phyloP scores from a whole-genome alignment of 2,113 vertebrate genomes.

The Lasiurus borealis region DNA sequence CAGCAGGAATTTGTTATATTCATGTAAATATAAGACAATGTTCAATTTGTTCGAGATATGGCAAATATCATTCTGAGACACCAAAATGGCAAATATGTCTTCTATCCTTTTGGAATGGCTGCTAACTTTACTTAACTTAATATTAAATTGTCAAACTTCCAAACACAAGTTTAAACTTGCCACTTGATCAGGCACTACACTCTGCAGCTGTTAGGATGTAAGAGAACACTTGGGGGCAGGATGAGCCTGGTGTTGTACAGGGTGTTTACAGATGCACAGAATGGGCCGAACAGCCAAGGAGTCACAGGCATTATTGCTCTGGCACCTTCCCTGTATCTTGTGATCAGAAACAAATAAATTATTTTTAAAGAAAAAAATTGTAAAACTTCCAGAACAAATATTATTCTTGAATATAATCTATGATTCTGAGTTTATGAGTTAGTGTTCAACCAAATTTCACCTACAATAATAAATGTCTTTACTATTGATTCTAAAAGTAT shows the following conservation, averaged over 20 bases:
- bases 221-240: not conserved
- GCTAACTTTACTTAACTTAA: conserved; percentile 22
- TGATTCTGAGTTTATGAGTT: conserved; percentile 10
- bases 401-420: conserved; percentile 29
- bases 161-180: not conserved
- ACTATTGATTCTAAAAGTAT: not conserved
- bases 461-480: not conserved
- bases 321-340: not conserved
- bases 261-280: not conserved
- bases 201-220: not conserved
- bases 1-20: not conserved
- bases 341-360: not conserved
- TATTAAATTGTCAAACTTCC: conserved; percentile 14
- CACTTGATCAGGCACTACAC: not conserved
- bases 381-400: conserved; percentile 10
- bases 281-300: not conserved
- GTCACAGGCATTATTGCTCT: not conserved
- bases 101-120: conserved; percentile 20
- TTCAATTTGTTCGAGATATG: conserved; percentile 20
- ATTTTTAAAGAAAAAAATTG: not conserved
- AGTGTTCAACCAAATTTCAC: not conserved
- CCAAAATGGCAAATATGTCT: not conserved
- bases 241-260: not conserved
- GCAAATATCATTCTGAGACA: not conserved
- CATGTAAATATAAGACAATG: not conserved